Evolutionary conservation across 2,797 vertebrate species (phyloP), one percentile per base, ranked within the genome.

Genomic region (Kryptopterus vitreolus): DNA sequence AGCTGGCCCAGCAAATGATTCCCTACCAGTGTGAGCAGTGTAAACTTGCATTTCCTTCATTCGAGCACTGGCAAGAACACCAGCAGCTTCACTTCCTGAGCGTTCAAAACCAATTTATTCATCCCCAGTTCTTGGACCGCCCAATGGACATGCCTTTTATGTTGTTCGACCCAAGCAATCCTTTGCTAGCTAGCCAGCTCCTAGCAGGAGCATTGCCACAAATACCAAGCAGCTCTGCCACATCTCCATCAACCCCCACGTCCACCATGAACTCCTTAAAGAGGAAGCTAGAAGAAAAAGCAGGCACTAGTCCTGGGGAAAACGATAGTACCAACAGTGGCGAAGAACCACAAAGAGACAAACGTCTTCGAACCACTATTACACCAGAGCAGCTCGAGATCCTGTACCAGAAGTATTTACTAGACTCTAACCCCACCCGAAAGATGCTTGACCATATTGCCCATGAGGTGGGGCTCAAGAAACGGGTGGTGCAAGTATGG

Each of bases 401-500:
- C 65, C 95, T 99, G 46, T 99, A 99, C 90, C 98, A 99, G 87
- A 99, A 99, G 85, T 99, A 99, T 86, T 91, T 99, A 76, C 93
- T 99, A 2, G 98, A 99, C 90, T 99, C 98, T 81, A 99, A 99
- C 87, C 97, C 98, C 20, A 99, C 98, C 5, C 95, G 98, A 69
- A 99, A 99, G 89, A 99, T 99, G 98, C 91, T 99, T 82, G 98
- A 99, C 88, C 98, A 99, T 90, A 99, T 99, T 85, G 98, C 98
- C 31, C 97, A 99, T 65, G 98, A 99, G 87, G 98, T 99, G 87
- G 98, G 98, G 84, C 92, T 99, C 85, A 99, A 99, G 91, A 99
- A 99, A 88, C 96, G 98, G 0, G 98, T 99, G 53, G 98, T 99
- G 26, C 98, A 99, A 87, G 98, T 99, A 57, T 99, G 98, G 98